Evolutionary conservation across 2,113 vertebrate species (phyloP).

Genomic region (Heterotis niloticus): DNA sequence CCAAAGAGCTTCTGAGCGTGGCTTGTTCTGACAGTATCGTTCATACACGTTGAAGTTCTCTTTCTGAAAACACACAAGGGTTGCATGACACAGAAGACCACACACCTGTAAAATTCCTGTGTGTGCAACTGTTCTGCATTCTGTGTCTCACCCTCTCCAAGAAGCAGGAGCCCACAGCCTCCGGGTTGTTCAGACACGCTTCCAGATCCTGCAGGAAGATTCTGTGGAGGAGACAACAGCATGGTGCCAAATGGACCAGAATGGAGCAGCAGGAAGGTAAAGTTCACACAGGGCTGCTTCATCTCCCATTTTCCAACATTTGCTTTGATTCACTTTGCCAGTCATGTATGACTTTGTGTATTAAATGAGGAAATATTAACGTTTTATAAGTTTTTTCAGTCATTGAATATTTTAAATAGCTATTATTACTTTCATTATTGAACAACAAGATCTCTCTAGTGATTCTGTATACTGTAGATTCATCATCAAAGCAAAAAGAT

Average conservation of each 20-base stretch:
- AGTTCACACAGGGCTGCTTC: background rate
- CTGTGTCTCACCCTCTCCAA: conserved; percentile 79
- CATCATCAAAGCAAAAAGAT: too few relatives aligned
- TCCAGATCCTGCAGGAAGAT: conserved; percentile 89
- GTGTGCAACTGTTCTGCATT: background rate
- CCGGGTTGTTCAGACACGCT: conserved; percentile 77
- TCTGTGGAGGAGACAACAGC: conserved; percentile 53
- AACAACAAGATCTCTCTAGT: too few relatives aligned
- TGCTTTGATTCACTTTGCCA: too few relatives aligned
- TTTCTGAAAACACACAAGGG: conserved; percentile 64
- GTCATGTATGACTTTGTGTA: too few relatives aligned
- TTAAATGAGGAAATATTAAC: too few relatives aligned
- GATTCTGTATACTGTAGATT: too few relatives aligned
- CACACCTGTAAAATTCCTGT: background rate
- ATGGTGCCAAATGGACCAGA: conserved; percentile 19
- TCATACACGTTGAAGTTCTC: conserved; percentile 94
- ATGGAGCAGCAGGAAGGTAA: background rate
- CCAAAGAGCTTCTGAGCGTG: conserved; percentile 85
- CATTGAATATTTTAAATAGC: too few relatives aligned
- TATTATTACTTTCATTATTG: too few relatives aligned
- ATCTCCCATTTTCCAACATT: too few relatives aligned
- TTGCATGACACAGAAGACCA: conserved; percentile 20
- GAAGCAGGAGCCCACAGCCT: conserved; percentile 84
- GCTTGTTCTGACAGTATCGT: conserved; percentile 96
- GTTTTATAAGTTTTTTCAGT: too few relatives aligned